These are phyloP conservation scores for Gari tellinella DNA, from an alignment of 2,888 invertebrate genomes.

Conservation along the genomic window DNA sequence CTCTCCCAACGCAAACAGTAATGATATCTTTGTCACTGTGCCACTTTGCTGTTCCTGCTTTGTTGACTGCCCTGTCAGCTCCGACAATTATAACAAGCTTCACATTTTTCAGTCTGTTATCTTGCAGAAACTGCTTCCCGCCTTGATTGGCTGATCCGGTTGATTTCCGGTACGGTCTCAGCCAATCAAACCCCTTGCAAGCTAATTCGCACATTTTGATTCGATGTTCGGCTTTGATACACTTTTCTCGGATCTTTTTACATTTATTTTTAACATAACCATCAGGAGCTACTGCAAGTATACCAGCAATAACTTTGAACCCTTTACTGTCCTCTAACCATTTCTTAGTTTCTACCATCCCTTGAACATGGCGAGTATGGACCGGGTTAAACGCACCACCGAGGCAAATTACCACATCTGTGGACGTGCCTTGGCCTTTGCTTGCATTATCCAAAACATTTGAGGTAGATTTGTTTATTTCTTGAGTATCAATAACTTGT, in stretches of 20 bases:
- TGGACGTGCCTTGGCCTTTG: too few relatives aligned
- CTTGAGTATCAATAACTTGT: too few relatives aligned
- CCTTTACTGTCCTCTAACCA: conserved; percentile 56
- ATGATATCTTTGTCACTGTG: conserved; percentile 12
- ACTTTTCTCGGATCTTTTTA: conserved; percentile 22
- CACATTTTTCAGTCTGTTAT: conserved; percentile 6
- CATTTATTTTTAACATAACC: conserved; percentile 51
- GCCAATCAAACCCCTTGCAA: conserved; percentile 40
- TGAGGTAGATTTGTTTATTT: too few relatives aligned
- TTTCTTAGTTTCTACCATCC: conserved; percentile 32
- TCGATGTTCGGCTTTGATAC: conserved; percentile 52
- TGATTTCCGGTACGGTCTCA: conserved; percentile 42
- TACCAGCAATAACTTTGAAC: conserved; percentile 46
- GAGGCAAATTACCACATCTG: conserved; percentile 39
- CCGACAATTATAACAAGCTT: conserved; percentile 47
- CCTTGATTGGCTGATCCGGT: conserved; percentile 49
- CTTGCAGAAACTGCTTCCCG: conserved; percentile 31
- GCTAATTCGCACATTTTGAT: conserved; percentile 49
- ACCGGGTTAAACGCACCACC: conserved; percentile 62
- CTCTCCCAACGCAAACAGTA: conserved; percentile 49
- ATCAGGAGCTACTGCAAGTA: conserved; percentile 55
- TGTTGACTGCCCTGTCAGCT: conserved; percentile 55
- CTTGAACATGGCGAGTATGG: conserved; percentile 54
- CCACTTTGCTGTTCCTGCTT: conserved; percentile 51
- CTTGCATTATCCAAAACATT: too few relatives aligned